Evolutionary conservation across 2,797 vertebrate species (phyloP).

Genomic region (Siniperca scherzeri): DNA sequence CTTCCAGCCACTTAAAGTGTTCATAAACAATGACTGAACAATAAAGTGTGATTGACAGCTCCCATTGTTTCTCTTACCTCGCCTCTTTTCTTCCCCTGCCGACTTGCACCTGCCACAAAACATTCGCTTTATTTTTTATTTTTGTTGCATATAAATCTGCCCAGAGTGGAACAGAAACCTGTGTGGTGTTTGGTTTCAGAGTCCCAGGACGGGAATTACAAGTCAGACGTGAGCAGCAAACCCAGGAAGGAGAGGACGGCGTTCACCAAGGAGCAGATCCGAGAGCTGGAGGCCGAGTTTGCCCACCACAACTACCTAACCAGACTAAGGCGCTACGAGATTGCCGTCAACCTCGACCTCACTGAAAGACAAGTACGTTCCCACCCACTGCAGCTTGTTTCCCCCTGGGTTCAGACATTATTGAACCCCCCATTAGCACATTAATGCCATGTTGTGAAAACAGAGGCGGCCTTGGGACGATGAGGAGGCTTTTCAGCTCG

Average conservation of each 20-base stretch:
- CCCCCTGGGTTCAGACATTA: conserved; percentile 47
- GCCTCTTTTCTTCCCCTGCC: conserved; percentile 50
- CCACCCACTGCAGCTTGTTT: conserved; percentile 23
- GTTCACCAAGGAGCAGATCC: conserved; percentile 99
- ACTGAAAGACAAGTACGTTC: conserved; percentile 98
- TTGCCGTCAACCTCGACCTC: conserved; percentile 99
- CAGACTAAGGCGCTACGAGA: conserved; percentile 97
- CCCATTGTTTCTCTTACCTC: conserved; percentile 75
- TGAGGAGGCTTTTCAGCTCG: conserved; percentile 53
- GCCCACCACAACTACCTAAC: conserved; percentile 99
- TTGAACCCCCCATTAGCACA: conserved; percentile 49
- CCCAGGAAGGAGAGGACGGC: conserved; percentile 99
- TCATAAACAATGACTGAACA: conserved; percentile 79
- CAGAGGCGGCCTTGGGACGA: conserved; percentile 53
- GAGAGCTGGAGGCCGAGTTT: conserved; percentile 99
- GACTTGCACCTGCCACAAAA: conserved; percentile 76
- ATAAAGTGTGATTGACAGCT: conserved; percentile 81
- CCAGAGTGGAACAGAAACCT: conserved; percentile 71
- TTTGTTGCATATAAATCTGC: conserved; percentile 71
- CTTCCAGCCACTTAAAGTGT: conserved; percentile 78
- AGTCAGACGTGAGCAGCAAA: conserved; percentile 97
- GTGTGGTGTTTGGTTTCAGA: conserved; percentile 88
- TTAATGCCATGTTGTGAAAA: conserved; percentile 77
- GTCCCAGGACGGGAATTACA: conserved; percentile 98
- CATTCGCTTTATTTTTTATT: conserved; percentile 56